Conservation (phyloP, 1,140 invertebrate genomes). For the Alviniconcha marisindica region DNA sequence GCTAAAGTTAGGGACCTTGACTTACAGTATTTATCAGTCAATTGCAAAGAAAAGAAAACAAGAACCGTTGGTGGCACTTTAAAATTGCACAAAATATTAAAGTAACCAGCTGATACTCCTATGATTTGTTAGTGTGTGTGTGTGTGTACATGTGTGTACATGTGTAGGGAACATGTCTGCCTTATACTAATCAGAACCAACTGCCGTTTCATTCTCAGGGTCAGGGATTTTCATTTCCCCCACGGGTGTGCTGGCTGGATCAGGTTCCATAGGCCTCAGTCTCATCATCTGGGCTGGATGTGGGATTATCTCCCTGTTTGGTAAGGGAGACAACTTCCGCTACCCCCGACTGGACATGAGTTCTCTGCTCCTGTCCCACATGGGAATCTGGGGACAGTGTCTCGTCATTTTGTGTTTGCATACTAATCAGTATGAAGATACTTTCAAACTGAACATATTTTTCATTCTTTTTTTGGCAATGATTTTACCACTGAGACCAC, state of each 20-base stretch:
- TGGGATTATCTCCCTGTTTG: conserved; percentile 67
- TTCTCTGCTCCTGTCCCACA: conserved; percentile 22
- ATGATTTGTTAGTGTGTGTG: background rate
- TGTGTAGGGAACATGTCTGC: background rate
- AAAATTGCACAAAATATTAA: too few species aligned
- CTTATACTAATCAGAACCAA: background rate
- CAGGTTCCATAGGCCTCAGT: conserved; percentile 89
- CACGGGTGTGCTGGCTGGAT: conserved; percentile 88
- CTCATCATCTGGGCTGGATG: conserved; percentile 86
- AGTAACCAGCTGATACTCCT: background rate
- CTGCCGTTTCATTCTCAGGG: conserved; percentile 70
- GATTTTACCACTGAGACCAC: too few species aligned
- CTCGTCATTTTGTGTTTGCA: background rate
- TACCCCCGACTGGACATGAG: background rate
- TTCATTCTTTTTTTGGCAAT: background rate
- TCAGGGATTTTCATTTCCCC: conserved; percentile 98
- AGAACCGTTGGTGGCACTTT: too few species aligned
- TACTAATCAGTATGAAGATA: background rate
- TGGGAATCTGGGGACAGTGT: conserved; percentile 14
- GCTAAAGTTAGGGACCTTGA: too few species aligned
- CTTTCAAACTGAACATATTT: background rate
- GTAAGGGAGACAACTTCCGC: conserved; percentile 55
- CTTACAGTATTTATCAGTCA: too few species aligned
- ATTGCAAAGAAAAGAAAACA: too few species aligned
- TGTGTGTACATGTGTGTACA: background rate